Evolutionary conservation across 2,113 vertebrate species (phyloP), one percentile per base, ranked within the genome.

Genomic region (Hippocampus guttulatus): DNA sequence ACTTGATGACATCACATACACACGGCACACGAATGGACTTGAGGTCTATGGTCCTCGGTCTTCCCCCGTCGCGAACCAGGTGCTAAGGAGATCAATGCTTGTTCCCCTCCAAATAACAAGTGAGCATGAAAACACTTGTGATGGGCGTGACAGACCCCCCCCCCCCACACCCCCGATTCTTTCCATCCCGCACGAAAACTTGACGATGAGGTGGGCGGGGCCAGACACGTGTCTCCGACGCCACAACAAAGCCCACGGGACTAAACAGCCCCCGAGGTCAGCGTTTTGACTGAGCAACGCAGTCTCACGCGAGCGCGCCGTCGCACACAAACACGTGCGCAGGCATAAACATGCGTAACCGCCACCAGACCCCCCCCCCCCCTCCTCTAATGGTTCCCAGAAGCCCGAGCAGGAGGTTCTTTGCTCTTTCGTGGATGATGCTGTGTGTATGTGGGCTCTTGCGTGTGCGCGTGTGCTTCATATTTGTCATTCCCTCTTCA

Each of bases 401-500:
- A 89, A 87, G 85, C 83, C 68, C 1, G 61, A 72, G 86, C 75
- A 78, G 77, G 80, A 87, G 84, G 81, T 82, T 85, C 87, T 89
- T 87, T 87, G 85, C 83, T 86, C 87, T 88, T 88, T 86, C 87
- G 85, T 84, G 87, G 87, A 87, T 85, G 84, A 88, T 87, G 87
- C 84, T 85, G 73, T 81, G 74, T 79, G 71, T 73, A 63, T 60
- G 67, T 49, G 51, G 40, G 38, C 67, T 66, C 75, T 73, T 71
- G 75, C 60, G 43, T 45, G 12, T 45, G 12, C 21, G 49, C 8
- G 69, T 83, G 75, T 74, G 16, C 75, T 79, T 68, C 43, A 78
- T 79, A 81, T 85, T 79, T 88, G 88, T 86, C 85, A 82, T 70
- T 63, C 73, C 21, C 55, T 25, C 76, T 77, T 45, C 43, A 79